Evolutionary conservation across 2,888 invertebrate genomes (phyloP), one percentile per base, ranked within the genome.

Genomic region (Sphecodes monilicornis): DNA sequence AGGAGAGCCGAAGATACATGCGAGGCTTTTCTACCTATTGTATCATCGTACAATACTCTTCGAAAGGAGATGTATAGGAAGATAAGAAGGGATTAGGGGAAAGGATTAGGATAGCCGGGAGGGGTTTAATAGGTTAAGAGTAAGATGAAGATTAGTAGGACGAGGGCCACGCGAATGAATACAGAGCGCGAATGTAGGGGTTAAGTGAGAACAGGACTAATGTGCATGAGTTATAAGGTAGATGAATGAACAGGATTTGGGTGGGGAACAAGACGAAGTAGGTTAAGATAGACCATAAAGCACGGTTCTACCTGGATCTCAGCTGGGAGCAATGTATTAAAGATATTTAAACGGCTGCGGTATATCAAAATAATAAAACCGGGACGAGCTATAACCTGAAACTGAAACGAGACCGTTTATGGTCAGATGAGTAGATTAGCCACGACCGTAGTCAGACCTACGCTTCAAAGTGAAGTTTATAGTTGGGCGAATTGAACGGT

Each of bases 181-280:
- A 64, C 64, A 64, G 32, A 64, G 50, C 8, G 64, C 64, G 64
- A 32, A 32, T 29, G 32, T 29, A 18, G 18, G 32, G 32, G 64
- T 64, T 64, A 64, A 64, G 64, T 64, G 64, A 64, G 64, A 32
- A 64, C 64, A 32, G 64, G 64, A 64, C 64, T 64, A 64, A 64
- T 32, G 64, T 32, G 64, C 64, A 64, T 64, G 32, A 64, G 64
- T 64, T 64, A 64, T 64, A 64, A 64, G 64, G 64, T 64, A 64
- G 64, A 64, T 10, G 64, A 64, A 64, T 64, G 64, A 64, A 32
- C 32, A 29, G 64, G 64, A 64, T 64, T 64, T 32, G 64, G 32
- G 10, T 60, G 57, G 57, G 57, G 57, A 60, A 60, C 57, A 60
- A 60, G 57, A 60, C 57, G 57, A 60, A 60, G 57, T 60, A 29